phyloP scores from a whole-genome alignment of 37 sponge, comb jelly and placozoan genomes.

The Crambe crambe region DNA sequence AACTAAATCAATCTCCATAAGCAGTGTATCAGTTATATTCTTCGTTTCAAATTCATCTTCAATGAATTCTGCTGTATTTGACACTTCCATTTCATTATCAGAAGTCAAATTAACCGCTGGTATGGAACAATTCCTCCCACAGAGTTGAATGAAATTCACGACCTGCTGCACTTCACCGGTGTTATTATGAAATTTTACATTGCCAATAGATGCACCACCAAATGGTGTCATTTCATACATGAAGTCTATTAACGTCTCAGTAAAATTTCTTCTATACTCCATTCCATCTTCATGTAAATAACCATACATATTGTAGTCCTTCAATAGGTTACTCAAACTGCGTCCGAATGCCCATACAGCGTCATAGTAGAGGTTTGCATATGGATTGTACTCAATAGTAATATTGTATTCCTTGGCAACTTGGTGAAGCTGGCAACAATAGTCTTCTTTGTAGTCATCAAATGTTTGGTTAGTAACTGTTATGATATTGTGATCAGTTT shows the following conservation, averaged over 20 bases:
- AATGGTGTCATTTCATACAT: neutral
- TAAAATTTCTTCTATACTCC: neutral
- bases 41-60: neutral
- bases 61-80: neutral
- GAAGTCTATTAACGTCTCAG: neutral
- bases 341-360: constrained; percentile 38
- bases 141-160: neutral
- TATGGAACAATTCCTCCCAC: too few relatives aligned
- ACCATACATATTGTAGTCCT: neutral
- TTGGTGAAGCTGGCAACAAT: neutral
- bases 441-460: neutral
- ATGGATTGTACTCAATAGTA: neutral
- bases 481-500: neutral
- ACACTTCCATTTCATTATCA: neutral
- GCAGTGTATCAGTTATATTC: neutral
- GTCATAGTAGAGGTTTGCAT: constrained; percentile 8
- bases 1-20: neutral
- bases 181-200: neutral
- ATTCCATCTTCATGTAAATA: too few relatives aligned
- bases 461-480: neutral
- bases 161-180: neutral
- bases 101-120: neutral
- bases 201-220: constrained; percentile 2
- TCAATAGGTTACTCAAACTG: neutral
- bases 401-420: neutral